These are phyloP conservation scores for Gymnobelideus leadbeateri DNA, from an alignment of 2,113 vertebrate genomes.

Conservation along the genomic window DNA sequence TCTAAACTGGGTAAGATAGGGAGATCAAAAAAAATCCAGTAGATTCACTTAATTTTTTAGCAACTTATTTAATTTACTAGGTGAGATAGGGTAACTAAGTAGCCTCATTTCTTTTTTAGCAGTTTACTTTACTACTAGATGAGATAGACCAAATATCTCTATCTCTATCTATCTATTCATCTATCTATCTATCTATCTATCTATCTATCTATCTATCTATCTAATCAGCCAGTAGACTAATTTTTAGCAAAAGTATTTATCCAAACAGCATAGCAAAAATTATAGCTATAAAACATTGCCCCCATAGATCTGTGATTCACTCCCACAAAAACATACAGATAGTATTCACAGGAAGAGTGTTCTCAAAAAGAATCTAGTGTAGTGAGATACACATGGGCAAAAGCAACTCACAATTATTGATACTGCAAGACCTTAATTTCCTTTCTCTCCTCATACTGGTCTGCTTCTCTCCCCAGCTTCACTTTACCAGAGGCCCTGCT, in stretches of 20 bases:
- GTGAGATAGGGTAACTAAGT: no score
- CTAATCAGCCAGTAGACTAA: no score
- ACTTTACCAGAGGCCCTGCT: not conserved
- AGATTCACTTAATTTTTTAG: not conserved
- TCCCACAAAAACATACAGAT: not conserved
- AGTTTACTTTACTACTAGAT: no score
- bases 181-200: no score
- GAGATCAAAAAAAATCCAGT: not conserved
- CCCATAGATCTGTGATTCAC: not conserved
- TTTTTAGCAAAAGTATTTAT: not conserved
- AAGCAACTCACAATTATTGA: not conserved
- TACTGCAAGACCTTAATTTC: not conserved
- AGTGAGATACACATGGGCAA: not conserved
- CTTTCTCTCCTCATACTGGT: not conserved
- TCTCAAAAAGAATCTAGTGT: not conserved
- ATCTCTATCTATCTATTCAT: no score
- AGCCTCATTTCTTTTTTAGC: no score
- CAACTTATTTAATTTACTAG: no score
- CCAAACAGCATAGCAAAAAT: not conserved
- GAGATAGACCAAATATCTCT: no score
- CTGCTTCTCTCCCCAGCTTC: not conserved
- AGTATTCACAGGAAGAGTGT: not conserved
- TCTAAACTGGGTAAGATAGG: not conserved
- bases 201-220: no score
- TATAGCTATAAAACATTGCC: not conserved